Base-by-base conservation (phyloP, 1,140 invertebrate species). In the Drosophila suzukii region DNA sequence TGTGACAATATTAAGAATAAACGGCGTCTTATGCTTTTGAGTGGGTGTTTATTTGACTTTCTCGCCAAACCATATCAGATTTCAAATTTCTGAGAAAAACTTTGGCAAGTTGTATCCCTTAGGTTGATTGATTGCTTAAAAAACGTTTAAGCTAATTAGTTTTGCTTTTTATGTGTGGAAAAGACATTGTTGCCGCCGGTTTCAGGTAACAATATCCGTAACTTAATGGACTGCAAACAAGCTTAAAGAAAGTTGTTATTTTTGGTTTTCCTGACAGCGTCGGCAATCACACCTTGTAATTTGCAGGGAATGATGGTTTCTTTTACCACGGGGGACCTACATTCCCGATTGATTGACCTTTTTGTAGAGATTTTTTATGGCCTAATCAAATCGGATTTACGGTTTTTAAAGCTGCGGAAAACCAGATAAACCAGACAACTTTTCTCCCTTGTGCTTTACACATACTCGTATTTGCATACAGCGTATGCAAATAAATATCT, bases 171-270 rank as follows among this genome's bases (percentile, higher is more conserved):
- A 36, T 51, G 59, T 49, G 27, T 27, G 8, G 30, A 3, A 27
- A 27, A 27, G 59, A 50, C 50, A 24, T 51, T 78, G 43, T 38
- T 44, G 24, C 34, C 43, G 30, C 30, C 43, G 53, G 70, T 72
- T 49, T 78, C 59, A 53, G 72, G 75, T 78, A 58, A 75, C 54
- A 47, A 38, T 17, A 30, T 67, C 57, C 58, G 71, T 71, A 58
- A 79, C 70, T 79, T 61, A 75, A 78, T 83, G 66, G 75, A 61
- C 49, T 54, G 63, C 55, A 84, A 83, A 84, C 65, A 84, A 55
- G 54, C 47, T 65, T 61, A 53, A 59, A 20, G 20, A 34, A 49
- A 57, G 36, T 34, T 34, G 43, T 70, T 81, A 59, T 68, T 54
- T 34, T 10, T 34, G 7, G 2, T 10, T 34, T 34, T 49, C 81